Percentiles rank a stretch among this genome's conserved stretches.
Evolutionary conservation across 1,140 invertebrate genomes (phyloP).

Genomic region (Chymomyza costata): DNA sequence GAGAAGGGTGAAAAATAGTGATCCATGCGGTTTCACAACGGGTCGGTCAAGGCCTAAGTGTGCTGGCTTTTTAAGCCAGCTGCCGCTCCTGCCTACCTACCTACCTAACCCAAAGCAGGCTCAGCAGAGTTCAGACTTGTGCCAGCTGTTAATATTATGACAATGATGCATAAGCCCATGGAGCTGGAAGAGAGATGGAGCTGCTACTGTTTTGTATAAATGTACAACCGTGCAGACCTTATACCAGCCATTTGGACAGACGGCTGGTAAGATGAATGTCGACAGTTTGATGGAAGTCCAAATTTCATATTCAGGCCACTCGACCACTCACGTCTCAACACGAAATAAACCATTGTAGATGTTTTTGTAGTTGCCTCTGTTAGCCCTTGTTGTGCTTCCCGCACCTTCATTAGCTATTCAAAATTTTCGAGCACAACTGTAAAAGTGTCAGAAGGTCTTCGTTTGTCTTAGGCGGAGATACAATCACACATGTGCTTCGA

Average conservation of each 20-base stretch:
- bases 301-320: constrained; percentile 67
- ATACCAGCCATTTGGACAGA: constrained; percentile 54
- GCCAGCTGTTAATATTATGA: constrained; percentile 72
- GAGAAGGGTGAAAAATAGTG: no score
- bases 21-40: no score
- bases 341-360: constrained; percentile 1
- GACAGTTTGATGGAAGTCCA: constrained; percentile 61
- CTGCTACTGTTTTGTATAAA: no score
- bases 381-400: constrained; percentile 33
- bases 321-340: constrained; percentile 23
- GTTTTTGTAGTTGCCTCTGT: constrained; percentile 7
- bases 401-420: constrained; percentile 71
- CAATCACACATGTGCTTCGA: constrained; percentile 50
- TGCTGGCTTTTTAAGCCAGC: no score
- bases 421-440: constrained; percentile 63
- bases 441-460: constrained; percentile 50
- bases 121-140: constrained; percentile 25
- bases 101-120: constrained; percentile 58
- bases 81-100: no score
- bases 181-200: constrained; percentile 27
- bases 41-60: no score
- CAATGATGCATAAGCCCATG: constrained; percentile 65
- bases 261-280: constrained; percentile 68
- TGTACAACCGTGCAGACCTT: constrained; percentile 21
- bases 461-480: constrained; percentile 26